phyloP scores from a whole-genome alignment of 2,797 vertebrate genomes.

The Aldrovandia affinis region DNA sequence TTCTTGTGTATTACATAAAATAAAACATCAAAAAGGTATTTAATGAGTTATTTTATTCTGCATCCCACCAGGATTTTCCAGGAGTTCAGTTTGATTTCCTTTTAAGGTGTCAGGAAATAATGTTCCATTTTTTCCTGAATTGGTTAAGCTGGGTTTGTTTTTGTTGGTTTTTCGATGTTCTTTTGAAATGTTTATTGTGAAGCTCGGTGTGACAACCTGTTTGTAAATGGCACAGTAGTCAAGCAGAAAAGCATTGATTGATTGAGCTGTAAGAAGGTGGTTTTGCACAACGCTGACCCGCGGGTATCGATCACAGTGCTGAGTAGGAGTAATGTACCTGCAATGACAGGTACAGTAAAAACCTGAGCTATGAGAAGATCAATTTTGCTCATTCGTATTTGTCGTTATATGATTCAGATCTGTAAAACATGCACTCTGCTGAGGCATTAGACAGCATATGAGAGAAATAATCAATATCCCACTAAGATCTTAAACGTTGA shows the following conservation, averaged over 20 bases:
- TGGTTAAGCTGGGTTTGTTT: not conserved
- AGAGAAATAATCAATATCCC: not conserved
- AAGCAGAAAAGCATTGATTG: not conserved
- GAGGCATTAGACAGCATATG: not conserved
- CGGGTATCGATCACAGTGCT: not conserved
- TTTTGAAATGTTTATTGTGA: not conserved
- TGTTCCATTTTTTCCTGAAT: not conserved
- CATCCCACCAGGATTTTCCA: not conserved
- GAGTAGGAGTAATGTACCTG: not conserved
- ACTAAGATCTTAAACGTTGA: not conserved
- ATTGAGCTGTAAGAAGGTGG: not conserved
- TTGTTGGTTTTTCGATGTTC: not conserved
- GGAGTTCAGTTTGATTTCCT: not conserved
- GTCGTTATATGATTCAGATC: not conserved
- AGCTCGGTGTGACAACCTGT: not conserved
- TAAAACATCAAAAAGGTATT: not conserved
- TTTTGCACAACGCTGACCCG: not conserved
- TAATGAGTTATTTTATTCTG: not conserved
- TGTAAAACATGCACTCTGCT: not conserved
- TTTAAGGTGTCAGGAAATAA: not conserved
- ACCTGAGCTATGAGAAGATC: not conserved
- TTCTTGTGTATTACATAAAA: not conserved
- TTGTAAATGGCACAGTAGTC: not conserved
- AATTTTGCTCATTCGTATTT: not conserved
- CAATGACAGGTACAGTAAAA: not conserved